phyloP scores from a whole-genome alignment of 2,113 vertebrate species.

The Chauna torquata region DNA sequence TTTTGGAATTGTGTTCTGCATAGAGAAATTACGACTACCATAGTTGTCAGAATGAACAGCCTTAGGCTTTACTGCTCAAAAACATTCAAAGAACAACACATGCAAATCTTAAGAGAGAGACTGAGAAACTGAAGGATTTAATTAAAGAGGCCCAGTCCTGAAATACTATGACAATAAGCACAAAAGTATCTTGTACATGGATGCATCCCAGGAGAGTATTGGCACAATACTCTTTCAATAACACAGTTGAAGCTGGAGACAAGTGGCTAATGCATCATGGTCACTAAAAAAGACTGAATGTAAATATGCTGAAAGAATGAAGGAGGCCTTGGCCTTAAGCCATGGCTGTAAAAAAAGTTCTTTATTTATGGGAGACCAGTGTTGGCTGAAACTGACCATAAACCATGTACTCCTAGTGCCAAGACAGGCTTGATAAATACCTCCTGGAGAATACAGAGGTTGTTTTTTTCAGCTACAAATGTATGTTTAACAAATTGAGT shows the following conservation, averaged over 20 bases:
- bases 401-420: not conserved
- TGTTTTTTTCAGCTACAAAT: not conserved
- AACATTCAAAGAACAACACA: not conserved
- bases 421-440: not conserved
- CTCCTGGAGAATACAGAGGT: not conserved
- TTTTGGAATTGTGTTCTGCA: not conserved
- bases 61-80: not conserved
- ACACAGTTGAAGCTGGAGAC: not conserved
- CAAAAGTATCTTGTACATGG: not conserved
- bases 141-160: not conserved
- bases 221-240: not conserved
- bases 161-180: not conserved
- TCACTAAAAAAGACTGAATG: slow-evolving; percentile 3
- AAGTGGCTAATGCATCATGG: slow-evolving; percentile 4
- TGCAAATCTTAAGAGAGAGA: not conserved
- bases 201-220: not conserved
- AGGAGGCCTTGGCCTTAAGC: not conserved
- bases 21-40: fast-evolving
- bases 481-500: slow-evolving; percentile 18
- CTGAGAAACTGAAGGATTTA: not conserved
- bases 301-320: not conserved
- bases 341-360: slow-evolving; percentile 8
- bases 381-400: slow-evolving; percentile 39
- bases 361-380: slow-evolving; percentile 14
- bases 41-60: not conserved